Base-by-base conservation (phyloP, 2,113 vertebrate species). In the Paramisgurnus dabryanus region DNA sequence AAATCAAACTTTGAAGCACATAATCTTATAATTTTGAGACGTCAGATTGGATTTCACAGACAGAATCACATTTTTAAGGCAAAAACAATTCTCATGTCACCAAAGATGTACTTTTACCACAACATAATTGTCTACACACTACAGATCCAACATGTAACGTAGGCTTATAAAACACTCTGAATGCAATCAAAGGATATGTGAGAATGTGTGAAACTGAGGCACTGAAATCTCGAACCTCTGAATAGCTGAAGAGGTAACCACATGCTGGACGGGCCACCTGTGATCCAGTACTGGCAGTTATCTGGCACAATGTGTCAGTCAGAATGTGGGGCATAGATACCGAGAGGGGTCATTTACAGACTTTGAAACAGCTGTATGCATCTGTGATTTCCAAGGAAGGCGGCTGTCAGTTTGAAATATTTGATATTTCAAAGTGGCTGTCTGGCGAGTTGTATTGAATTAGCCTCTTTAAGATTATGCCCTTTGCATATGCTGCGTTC, bases 321-420 rank as follows among this genome's bases (percentile, higher is more conserved):
- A 85, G 66, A 83, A 83, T 84, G 87, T 87, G 85, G 81, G 84
- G 74, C 84, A 82, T 6, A 72, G 86, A 87, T 85, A 82, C 84
- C 87, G 89, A 88, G 83, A 88, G 77, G 85, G 86, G 79, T 86
- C 85, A 80, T 89, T 89, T 84, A 12, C 81, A 86, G 79, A 84
- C 85, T 86, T 85, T 84, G 88, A 87, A 90, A 89, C 85, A 87
- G 88, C 88, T 87, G 88, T 90, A 90, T 91, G 89, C 90, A 89
- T 89, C 89, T 87, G 74, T 82, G 86, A 89, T 88, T 90, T 89
- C 74, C 83, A 84, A 85, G 57, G 80, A 84, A 73, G 80, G 76
- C 74, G 15, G 55, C 75, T 91, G 89, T 90, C 90, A 89, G 88
- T 82, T 87, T 87, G 77, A 90, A 88, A 90, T 88, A 86, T 86